These are phyloP conservation scores for Neosilurus mollespiculum DNA, from an alignment of 2,797 vertebrate species.

Conservation along the genomic window DNA sequence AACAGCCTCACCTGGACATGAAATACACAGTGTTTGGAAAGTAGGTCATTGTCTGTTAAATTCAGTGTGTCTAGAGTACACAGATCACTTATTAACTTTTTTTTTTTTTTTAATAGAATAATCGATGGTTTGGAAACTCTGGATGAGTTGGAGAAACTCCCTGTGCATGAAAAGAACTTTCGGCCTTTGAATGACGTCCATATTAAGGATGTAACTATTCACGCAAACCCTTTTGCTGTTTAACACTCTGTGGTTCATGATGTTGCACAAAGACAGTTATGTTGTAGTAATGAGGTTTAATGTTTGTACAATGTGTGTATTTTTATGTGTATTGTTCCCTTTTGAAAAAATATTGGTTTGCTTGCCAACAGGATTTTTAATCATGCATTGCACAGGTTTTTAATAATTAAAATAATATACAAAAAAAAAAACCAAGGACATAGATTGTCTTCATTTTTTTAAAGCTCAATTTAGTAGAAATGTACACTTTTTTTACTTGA, in stretches of 20 bases:
- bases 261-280: background rate
- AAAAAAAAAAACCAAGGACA: background rate
- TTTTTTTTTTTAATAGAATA: slow-evolving; percentile 73
- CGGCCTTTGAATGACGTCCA: slow-evolving; percentile 88
- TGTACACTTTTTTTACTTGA: too few species aligned
- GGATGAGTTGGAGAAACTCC: slow-evolving; percentile 95
- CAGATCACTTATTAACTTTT: background rate
- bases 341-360: background rate
- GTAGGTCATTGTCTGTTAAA: slow-evolving; percentile 66
- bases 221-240: slow-evolving; percentile 93
- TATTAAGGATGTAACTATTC: slow-evolving; percentile 92
- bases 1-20: slow-evolving; percentile 97
- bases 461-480: background rate
- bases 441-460: background rate
- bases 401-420: background rate
- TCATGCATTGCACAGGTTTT: background rate
- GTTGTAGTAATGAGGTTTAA: background rate
- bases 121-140: slow-evolving; percentile 95
- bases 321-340: background rate
- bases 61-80: background rate
- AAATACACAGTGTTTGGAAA: slow-evolving; percentile 98
- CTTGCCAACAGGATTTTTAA: background rate
- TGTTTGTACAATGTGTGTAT: slow-evolving; percentile 5
- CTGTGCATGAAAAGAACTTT: slow-evolving; percentile 95
- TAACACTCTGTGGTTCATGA: slow-evolving; percentile 55